Evolutionary conservation across 2,797 vertebrate genomes (phyloP), one percentile per base, ranked within the genome.

Genomic region (Brachyrhaphis roseni): DNA sequence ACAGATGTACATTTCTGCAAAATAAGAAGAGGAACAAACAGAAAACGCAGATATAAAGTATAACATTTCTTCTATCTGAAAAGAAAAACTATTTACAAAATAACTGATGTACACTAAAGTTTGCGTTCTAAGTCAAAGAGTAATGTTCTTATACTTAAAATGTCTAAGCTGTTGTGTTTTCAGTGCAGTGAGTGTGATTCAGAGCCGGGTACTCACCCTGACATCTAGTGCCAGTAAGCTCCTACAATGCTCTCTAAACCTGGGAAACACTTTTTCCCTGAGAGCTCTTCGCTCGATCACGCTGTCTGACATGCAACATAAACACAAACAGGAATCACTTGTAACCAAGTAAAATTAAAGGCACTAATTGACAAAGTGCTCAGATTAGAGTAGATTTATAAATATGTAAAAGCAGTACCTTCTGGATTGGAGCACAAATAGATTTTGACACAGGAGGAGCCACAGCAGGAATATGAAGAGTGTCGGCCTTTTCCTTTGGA

Each of bases 341-440:
- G 31, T 20, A 47, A 18, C 68, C 1, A 1, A 26, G 0, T 1
- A 16, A n/a, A 53, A 66, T 43, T 66, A 39, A 64, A 57, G 13
- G 5, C 6, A 28, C 2, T 43, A 1, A 31, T n/a, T n/a, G 51
- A 7, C 23, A 59, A 71, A 75, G 28, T 10, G 34, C 36, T 46
- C 26, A 2, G 13, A 75, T n/a, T 10, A 34, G 15, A 18, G 1
- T 39, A 16, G 51, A 51, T 64, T 64, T 36, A 64, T 20, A 39
- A 39, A 66, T 39, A 15, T 28, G 28, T 11, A 81, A 91, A 2
- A 92, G 26, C 45, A 31, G 20, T 81, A 96, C 96, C 96, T 75
- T 94, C 86, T 47, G 95, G 96, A 90, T 95, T 95, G 77, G 94
- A 94, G 90, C 95, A 95, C 82, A 96, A 86, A 55, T 95, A 96